These are phyloP conservation scores for Pongo pygmaeus DNA, from an alignment of 2,113 vertebrate species.

Conservation along the genomic window DNA sequence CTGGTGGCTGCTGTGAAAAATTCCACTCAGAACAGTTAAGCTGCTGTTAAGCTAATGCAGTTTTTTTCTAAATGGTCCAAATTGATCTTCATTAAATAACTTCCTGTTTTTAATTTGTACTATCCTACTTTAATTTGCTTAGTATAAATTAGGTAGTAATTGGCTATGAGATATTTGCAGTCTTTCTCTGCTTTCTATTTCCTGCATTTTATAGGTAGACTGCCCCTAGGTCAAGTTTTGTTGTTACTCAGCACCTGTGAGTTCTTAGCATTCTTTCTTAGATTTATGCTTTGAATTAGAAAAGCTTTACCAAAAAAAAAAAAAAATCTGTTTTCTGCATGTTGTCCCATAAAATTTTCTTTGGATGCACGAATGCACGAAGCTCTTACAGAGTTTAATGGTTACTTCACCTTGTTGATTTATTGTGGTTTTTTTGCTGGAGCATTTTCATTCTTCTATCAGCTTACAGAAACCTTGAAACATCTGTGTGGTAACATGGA, in stretches of 20 bases:
- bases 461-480: conserved; percentile 48
- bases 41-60: neutral
- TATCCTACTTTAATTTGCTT: conserved; percentile 7
- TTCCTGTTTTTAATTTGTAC: neutral
- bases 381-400: neutral
- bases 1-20: neutral
- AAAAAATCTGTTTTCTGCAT: neutral
- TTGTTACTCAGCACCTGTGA: neutral
- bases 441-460: conserved; percentile 22
- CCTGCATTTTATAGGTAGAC: neutral
- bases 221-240: neutral
- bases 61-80: neutral
- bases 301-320: neutral
- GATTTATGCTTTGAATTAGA: conserved; percentile 38
- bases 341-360: conserved; percentile 28
- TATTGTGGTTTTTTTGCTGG: neutral
- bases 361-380: neutral
- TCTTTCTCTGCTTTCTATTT: neutral
- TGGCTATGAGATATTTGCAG: neutral
- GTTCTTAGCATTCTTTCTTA: conserved; percentile 51
- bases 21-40: neutral
- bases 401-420: conserved; percentile 54
- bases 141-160: neutral
- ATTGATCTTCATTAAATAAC: neutral
- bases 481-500: neutral